Base-by-base conservation (phyloP, 2,797 vertebrate genomes). In the Sylvilagus floridanus region DNA sequence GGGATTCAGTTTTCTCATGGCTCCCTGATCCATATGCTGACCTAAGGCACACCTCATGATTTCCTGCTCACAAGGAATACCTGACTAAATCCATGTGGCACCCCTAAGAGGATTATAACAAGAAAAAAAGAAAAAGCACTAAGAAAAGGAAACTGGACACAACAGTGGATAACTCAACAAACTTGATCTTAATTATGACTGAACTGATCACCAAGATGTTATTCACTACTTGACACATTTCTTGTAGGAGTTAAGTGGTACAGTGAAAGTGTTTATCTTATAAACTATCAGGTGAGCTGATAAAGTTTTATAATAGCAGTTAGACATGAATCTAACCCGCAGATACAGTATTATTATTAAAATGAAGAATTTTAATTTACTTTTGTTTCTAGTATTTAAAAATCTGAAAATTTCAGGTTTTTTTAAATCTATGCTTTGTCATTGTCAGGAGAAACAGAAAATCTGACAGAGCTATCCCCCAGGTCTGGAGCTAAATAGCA, bases 301-400 rank as follows among this genome's bases (percentile, higher is more conserved):
- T 50, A n/a, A 82, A 78, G 19, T 21, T 37, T 72, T 28, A 52
- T 5, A 7, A 71, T 22, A 79, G 35, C 85, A 60, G 14, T 79
- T 83, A 9, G 54, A 69, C n/a, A 16, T 66, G 14, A 21, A 47
- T 71, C 26, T 47, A 37, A 9, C 16, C 42, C 4, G 68, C 12
- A 72, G 24, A 54, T 21, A 37, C 21, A 47, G 42, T 47, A 47
- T 47, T 47, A 42, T 42, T 42, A 47, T 47, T 47, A 47, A 47
- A 47, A 47, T 47, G 42, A 47, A 47, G 42, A 47, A 17, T 88
- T 68, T 90, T 69, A 50, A 42, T 37, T 28, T 37, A 17, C n/a
- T 37, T 87, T 60, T 69, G 22, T 84, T 95, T 68, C 54, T 89
- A n/a, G 81, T 79, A 65, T 75, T 96, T 68, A 83, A 73, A 37